Conservation (phyloP, 2,888 invertebrate genomes). For the Leucophenga montana region DNA sequence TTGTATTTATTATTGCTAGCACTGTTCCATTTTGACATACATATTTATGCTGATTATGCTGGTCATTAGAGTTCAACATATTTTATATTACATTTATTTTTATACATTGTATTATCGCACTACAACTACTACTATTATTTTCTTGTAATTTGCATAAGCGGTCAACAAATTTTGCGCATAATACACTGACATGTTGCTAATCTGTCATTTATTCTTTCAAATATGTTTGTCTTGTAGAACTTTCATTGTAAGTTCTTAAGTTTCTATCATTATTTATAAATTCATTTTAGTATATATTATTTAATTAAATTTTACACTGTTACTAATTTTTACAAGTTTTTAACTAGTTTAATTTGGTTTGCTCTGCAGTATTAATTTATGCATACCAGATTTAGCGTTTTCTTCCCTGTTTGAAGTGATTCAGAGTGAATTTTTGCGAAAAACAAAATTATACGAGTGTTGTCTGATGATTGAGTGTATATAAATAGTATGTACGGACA, state of each 20-base stretch:
- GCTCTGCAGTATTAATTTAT: background rate
- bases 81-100: conserved; percentile 39
- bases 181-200: too few relatives aligned
- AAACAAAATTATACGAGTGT: background rate
- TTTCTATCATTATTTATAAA: too few relatives aligned
- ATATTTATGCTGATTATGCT: conserved; percentile 39
- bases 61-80: conserved; percentile 41
- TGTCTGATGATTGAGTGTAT: too few relatives aligned
- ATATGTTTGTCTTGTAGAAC: too few relatives aligned
- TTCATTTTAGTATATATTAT: background rate
- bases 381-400: background rate
- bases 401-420: conserved; percentile 11
- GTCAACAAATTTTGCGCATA: conserved; percentile 21
- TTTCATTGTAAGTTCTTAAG: too few relatives aligned
- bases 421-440: background rate
- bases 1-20: conserved; percentile 3
- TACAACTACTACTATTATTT: background rate
- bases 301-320: conserved; percentile 23
- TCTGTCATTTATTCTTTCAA: background rate
- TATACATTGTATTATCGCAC: background rate
- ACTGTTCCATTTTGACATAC: conserved; percentile 36
- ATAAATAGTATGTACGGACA: too few relatives aligned
- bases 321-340: conserved; percentile 8
- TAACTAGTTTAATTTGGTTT: conserved; percentile 9
- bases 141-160: conserved; percentile 30